Evolutionary conservation across 2,888 invertebrate species (phyloP).

Genomic region (Melinaea marsaeus): DNA sequence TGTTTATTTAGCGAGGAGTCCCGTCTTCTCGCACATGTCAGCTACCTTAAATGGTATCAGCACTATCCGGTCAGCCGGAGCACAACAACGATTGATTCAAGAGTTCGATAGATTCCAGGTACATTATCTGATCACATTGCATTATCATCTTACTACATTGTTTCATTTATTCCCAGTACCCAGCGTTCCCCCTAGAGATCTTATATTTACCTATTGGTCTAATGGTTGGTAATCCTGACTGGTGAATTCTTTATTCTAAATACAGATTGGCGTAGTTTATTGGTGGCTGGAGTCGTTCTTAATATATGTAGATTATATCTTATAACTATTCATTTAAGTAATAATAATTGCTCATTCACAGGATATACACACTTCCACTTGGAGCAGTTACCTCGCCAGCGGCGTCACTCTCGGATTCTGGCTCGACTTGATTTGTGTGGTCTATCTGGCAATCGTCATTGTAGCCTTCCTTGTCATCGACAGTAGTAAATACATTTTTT

Average conservation of each 20-base stretch:
- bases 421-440: conserved; percentile 84
- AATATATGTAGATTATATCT: no score
- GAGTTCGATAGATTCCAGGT: conserved; percentile 85
- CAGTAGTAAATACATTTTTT: conserved; percentile 58
- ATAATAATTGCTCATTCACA: conserved; percentile 40
- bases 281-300: no score
- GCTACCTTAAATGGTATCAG: conserved; percentile 90
- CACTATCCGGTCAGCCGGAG: conserved; percentile 89
- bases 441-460: conserved; percentile 83
- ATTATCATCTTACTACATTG: no score
- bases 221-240: no score
- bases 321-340: no score
- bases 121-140: no score
- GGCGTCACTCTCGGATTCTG: conserved; percentile 86
- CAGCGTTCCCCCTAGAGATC: no score
- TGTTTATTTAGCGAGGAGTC: conserved; percentile 84
- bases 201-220: no score
- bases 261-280: no score
- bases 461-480: conserved; percentile 81
- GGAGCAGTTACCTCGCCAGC: conserved; percentile 83
- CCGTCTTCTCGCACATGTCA: conserved; percentile 94
- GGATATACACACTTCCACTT: conserved; percentile 85
- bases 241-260: no score
- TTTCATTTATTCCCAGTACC: no score
- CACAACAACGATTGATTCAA: conserved; percentile 84